Base-by-base conservation (phyloP, 2,113 vertebrate species). In the Actenoides hombroni region DNA sequence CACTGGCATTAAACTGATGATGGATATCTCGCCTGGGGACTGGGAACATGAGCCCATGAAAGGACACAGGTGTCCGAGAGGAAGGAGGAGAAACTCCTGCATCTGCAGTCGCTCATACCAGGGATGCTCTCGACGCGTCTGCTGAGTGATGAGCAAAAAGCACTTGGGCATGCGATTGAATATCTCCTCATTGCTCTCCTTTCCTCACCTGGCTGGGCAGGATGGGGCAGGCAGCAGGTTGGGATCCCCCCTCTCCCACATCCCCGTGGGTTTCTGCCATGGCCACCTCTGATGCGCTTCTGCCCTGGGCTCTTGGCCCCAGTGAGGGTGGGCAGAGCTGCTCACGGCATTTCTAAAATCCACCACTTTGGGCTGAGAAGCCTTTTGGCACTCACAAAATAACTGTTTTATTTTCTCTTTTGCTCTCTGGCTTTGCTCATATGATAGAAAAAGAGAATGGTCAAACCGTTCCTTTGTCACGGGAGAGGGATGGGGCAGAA, bases 381-480 rank as follows among this genome's bases (percentile, higher is more conserved):
- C 42, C 42, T 92, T 85, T 83, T 29, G 63, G 56, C 0, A 1
- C 31, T 5, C 2, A 37, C 54, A 76, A 65, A 92, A 78, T 11
- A 13, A 71, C 53, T 26, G 74, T 73, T 71, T 92, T 40, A 87
- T 87, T 88, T 71, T 89, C 63, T 67, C 60, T 56, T 42, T 70
- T 28, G 18, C 40, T 88, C 40, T 88, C 57, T 46, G 35, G 49
- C 85, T 91, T 92, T 69, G 86, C 65, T 84, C 44, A 64, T 71
- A 76, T 76, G 84, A 91, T 78, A 59, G 68, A 77, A 86, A 88
- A 90, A 78, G 65, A 73, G 96, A 96, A 83, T 13, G 53, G 60
- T 90, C 29, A 11, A 86, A 76, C 64, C 0, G 7, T 84, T 94
- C 67, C 60, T 84, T 77, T n/a, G 92, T 94, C 95, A 76, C 86